phyloP scores from a whole-genome alignment of 1,140 invertebrate genomes.

The Laodelphax striatellus region DNA sequence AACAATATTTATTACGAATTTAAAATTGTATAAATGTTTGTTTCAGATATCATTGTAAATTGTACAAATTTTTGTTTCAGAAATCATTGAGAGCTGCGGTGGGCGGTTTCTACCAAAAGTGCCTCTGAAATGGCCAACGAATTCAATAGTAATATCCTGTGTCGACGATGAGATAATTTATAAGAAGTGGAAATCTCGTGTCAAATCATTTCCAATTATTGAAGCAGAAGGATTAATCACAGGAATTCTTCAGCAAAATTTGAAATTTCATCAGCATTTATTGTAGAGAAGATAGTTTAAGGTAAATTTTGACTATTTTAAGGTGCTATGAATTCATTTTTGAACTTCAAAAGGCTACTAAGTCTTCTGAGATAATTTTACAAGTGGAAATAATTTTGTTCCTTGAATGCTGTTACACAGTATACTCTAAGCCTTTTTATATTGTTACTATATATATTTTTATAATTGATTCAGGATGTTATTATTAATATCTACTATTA shows the following conservation, averaged over 20 bases:
- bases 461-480: too few relatives aligned
- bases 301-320: too few relatives aligned
- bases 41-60: not conserved
- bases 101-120: slow-evolving; percentile 27
- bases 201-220: slow-evolving; percentile 29
- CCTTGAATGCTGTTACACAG: too few relatives aligned
- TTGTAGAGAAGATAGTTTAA: not conserved
- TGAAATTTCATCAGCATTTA: slow-evolving; percentile 24
- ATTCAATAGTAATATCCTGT: slow-evolving; percentile 30
- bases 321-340: too few relatives aligned
- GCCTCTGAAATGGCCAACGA: slow-evolving; percentile 29
- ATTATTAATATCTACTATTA: too few relatives aligned
- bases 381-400: too few relatives aligned
- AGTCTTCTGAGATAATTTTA: too few relatives aligned
- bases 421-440: too few relatives aligned
- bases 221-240: slow-evolving; percentile 35
- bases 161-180: slow-evolving; percentile 29
- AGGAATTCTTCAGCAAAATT: slow-evolving; percentile 34
- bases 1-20: too few relatives aligned
- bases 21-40: too few relatives aligned
- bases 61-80: slow-evolving; percentile 24
- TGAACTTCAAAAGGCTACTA: too few relatives aligned
- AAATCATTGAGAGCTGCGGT: slow-evolving; percentile 31
- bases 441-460: too few relatives aligned
- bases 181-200: slow-evolving; percentile 28